phyloP scores from a whole-genome alignment of 2,888 invertebrate genomes.

The Steinernema carpocapsae region DNA sequence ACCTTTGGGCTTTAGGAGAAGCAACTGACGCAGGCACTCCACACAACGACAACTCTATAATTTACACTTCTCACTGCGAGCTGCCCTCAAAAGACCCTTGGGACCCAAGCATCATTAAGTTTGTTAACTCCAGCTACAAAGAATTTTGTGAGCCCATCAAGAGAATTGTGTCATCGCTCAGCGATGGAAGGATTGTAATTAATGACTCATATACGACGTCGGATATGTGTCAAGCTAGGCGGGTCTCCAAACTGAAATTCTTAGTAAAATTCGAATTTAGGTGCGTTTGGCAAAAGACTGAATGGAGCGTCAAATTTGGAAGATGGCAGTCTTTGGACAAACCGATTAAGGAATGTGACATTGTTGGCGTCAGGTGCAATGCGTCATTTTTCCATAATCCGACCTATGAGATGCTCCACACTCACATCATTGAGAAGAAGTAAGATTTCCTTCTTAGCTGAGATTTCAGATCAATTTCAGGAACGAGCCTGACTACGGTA shows the following conservation, averaged over 20 bases:
- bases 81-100: neutral
- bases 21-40: too few species aligned
- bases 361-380: neutral
- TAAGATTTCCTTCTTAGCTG: neutral
- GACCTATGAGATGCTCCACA: neutral
- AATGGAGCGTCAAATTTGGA: neutral
- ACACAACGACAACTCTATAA: too few species aligned
- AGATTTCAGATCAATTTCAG: neutral
- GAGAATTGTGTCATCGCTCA: neutral
- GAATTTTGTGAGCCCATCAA: neutral
- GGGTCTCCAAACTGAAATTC: neutral
- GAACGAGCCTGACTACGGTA: neutral
- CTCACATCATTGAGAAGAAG: neutral
- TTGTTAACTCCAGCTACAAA: neutral
- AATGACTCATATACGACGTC: neutral
- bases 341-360: neutral
- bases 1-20: too few species aligned
- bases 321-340: neutral
- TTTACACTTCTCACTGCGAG: neutral
- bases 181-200: neutral
- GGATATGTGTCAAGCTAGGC: neutral
- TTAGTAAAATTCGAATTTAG: neutral
- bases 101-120: neutral
- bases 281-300: neutral
- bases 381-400: neutral